Base-by-base conservation (phyloP, 2,113 vertebrate species). In the Lanius collurio region DNA sequence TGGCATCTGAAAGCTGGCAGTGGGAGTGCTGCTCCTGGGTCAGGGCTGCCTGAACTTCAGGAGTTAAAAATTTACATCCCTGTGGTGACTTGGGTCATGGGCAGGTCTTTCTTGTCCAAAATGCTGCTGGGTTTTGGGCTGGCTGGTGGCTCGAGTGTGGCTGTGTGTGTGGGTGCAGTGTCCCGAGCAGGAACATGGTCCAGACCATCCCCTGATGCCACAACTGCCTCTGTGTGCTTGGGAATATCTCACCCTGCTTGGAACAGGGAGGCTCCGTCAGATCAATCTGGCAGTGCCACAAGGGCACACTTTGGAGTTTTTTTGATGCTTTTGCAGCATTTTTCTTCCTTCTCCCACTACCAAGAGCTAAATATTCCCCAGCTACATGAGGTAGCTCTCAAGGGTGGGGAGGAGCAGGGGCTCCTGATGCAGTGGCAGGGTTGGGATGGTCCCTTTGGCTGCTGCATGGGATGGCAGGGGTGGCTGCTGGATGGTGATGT, bases 31-130 rank as follows among this genome's bases (percentile, higher is more conserved):
- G 83, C 27, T 88, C 5, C 37, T 35, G 57, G 20, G 41, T 14
- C 42, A 33, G 33, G 21, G 35, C 30, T 56, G 84, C 33, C 30
- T 77, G 52, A 86, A 21, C 26, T 44, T 71, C 64, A 33, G n/a
- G 35, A 63, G 35, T 67, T 84, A 33, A 67, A 84, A 42, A 71
- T 35, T 26, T 30, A 5, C 18, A 8, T 69, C n/a, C 17, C 83
- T 0, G 0, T 24, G 49, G 30, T 16, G 20, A 10, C 24, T 49
- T 15, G 22, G n/a, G 18, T 52, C 8, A 1, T 0, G 8, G 31
- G 26, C 26, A 87, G 18, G 10, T 49, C 56, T 59, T 30, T 50
- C 17, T n/a, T 78, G 47, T 26, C 57, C 67, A 53, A 71, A 75
- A 83, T 16, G 13, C n/a, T n/a, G 39, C 23, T 71, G 80, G 7